Conservation (phyloP, 2,797 vertebrate species). For the Xyrichtys novacula region DNA sequence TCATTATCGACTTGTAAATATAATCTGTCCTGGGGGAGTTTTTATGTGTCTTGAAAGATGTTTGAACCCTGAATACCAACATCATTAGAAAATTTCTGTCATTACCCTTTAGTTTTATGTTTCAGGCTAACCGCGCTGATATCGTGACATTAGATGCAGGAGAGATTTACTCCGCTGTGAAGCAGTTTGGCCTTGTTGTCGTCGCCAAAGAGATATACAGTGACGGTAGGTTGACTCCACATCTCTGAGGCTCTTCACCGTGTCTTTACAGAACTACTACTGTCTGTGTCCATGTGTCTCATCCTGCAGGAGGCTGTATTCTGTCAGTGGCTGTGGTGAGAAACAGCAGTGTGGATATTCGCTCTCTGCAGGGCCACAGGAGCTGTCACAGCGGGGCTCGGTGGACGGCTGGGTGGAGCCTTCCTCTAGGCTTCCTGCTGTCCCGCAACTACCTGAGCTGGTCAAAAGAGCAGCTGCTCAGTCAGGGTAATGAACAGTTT, state of each 20-base stretch:
- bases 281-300: neutral
- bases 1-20: neutral
- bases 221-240: conserved; percentile 82
- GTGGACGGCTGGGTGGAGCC: conserved; percentile 93
- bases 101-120: conserved; percentile 7
- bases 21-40: neutral
- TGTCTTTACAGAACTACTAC: neutral
- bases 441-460: conserved; percentile 89
- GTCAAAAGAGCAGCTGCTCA: conserved; percentile 88
- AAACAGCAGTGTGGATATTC: conserved; percentile 83
- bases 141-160: conserved; percentile 90
- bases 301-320: conserved; percentile 86
- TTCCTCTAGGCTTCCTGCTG: conserved; percentile 91
- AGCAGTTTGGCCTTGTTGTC: conserved; percentile 87
- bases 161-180: conserved; percentile 92
- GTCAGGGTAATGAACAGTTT: conserved; percentile 80
- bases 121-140: conserved; percentile 91
- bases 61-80: neutral
- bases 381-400: conserved; percentile 91
- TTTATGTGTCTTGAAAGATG: too few species aligned
- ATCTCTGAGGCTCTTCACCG: neutral
- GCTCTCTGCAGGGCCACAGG: conserved; percentile 82
- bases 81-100: neutral
- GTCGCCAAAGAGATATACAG: conserved; percentile 90
- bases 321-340: conserved; percentile 89